These are phyloP conservation scores for Aldrovandia affinis DNA, from an alignment of 2,797 vertebrate species.

Conservation along the genomic window DNA sequence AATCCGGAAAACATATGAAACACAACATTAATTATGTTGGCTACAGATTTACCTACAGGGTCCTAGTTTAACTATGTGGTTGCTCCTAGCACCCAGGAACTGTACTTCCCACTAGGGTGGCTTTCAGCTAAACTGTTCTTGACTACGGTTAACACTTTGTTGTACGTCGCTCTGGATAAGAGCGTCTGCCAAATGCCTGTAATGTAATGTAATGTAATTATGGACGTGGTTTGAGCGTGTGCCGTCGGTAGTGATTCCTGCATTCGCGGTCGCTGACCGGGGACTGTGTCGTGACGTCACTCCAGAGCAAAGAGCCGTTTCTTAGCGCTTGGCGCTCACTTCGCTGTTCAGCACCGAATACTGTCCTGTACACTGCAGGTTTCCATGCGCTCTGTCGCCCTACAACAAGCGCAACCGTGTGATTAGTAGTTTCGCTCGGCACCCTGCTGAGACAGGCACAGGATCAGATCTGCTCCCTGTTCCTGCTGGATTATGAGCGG, in stretches of 20 bases:
- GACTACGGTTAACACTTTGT: not conserved
- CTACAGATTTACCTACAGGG: too few relatives aligned
- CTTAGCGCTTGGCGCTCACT: not conserved
- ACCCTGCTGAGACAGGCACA: not conserved
- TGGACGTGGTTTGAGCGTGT: not conserved
- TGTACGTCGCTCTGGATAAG: too few relatives aligned
- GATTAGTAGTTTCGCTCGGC: not conserved
- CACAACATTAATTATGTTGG: too few relatives aligned
- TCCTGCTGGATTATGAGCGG: not conserved
- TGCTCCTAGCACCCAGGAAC: too few relatives aligned
- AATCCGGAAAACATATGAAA: not conserved
- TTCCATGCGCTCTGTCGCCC: not conserved
- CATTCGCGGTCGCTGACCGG: slow-evolving; percentile 13
- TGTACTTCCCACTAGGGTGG: too few relatives aligned
- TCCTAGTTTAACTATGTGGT: too few relatives aligned
- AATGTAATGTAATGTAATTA: not conserved
- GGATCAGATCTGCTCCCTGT: not conserved
- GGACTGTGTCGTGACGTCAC: slow-evolving; percentile 10
- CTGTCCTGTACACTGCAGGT: not conserved
- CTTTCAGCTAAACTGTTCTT: not conserved
- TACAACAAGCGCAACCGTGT: not conserved
- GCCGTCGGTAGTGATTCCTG: not conserved
- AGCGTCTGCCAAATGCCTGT: too few relatives aligned
- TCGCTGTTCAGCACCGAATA: not conserved
- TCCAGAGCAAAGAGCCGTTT: not conserved